phyloP scores from a whole-genome alignment of 2,797 vertebrate genomes.

The Cossypha polioptera region DNA sequence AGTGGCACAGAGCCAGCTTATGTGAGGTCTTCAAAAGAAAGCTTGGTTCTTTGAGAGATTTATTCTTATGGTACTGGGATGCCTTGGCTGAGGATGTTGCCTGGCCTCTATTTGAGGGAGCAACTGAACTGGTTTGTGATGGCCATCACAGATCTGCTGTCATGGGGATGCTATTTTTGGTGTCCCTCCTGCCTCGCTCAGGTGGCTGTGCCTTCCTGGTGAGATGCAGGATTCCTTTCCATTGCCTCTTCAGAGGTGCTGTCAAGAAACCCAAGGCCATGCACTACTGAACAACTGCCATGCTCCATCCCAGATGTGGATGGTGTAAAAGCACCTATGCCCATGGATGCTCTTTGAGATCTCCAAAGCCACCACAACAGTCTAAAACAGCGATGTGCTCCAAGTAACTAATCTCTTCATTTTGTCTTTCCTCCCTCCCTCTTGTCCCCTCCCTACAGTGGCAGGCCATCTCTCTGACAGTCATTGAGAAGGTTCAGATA shows the following conservation, averaged over 20 bases:
- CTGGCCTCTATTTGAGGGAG: background rate
- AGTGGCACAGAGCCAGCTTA: background rate
- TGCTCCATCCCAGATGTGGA: background rate
- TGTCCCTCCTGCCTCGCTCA: background rate
- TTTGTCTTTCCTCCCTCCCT: background rate
- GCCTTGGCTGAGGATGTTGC: background rate
- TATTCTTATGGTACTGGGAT: background rate
- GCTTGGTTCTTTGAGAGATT: background rate
- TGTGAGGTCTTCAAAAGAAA: background rate
- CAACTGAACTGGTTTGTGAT: background rate
- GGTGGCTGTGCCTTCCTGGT: background rate
- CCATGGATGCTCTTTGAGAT: background rate
- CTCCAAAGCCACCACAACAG: background rate
- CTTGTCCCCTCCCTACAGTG: slow-evolving; percentile 78
- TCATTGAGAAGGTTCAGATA: slow-evolving; percentile 99
- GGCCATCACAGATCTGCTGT: background rate
- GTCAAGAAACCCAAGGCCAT: background rate
- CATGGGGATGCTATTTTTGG: background rate
- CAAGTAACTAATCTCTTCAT: slow-evolving; percentile 1
- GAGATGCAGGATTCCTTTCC: background rate
- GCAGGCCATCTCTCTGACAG: slow-evolving; percentile 98
- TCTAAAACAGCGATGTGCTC: background rate
- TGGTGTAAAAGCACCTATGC: background rate
- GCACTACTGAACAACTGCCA: background rate
- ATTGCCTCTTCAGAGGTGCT: background rate